phyloP scores from a whole-genome alignment of 2,797 vertebrate genomes.

The Pangasius krempfi region DNA sequence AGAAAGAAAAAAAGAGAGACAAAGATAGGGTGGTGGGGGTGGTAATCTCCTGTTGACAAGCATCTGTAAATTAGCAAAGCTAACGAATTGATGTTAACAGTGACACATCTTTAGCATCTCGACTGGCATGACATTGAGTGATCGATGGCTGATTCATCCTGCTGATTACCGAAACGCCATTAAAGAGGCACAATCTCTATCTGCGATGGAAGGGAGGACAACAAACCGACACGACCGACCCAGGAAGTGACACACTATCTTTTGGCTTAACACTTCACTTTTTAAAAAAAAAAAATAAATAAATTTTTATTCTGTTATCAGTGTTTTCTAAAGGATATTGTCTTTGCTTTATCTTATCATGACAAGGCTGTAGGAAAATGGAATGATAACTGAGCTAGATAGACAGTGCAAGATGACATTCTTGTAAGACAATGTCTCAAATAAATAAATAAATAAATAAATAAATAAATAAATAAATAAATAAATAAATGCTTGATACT shows the following conservation, averaged over 20 bases:
- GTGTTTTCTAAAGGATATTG: slow-evolving; percentile 35
- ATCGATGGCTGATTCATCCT: slow-evolving; percentile 59
- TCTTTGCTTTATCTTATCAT: slow-evolving; percentile 47
- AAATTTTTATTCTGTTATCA: slow-evolving; percentile 52
- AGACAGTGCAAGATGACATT: background rate
- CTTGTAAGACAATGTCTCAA: background rate
- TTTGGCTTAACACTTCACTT: slow-evolving; percentile 47
- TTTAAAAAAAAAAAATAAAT: background rate
- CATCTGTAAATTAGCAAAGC: slow-evolving; percentile 59
- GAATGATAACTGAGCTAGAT: slow-evolving; percentile 16
- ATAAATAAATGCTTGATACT: background rate
- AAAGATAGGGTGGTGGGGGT: too few relatives aligned
- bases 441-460: background rate
- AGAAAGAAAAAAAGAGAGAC: slow-evolving; percentile 7
- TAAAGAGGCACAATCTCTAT: slow-evolving; percentile 48
- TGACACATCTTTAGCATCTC: slow-evolving; percentile 61
- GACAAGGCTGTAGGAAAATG: slow-evolving; percentile 14
- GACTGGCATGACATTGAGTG: slow-evolving; percentile 55
- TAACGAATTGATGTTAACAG: slow-evolving; percentile 57
- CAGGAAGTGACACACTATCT: slow-evolving; percentile 43
- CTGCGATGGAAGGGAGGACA: slow-evolving; percentile 43
- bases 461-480: too few relatives aligned
- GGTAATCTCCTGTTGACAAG: slow-evolving; percentile 44
- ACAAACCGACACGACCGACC: slow-evolving; percentile 17
- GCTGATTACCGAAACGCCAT: slow-evolving; percentile 57